Conservation (phyloP, 2,113 vertebrate species). For the Eonycteris spelaea region DNA sequence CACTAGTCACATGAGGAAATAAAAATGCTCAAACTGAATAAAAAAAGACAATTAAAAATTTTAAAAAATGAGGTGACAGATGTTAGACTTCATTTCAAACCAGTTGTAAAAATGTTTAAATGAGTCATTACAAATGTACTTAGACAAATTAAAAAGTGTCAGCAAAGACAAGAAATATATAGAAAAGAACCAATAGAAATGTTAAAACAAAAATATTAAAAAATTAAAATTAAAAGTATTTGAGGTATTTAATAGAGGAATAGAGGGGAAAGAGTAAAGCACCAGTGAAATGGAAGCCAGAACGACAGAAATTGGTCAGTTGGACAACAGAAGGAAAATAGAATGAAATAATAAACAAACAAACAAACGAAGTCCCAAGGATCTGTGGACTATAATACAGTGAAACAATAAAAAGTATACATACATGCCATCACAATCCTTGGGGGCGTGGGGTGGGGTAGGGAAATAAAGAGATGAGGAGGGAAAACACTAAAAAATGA, state of each 20-base stretch:
- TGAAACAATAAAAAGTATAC: not conserved
- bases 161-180: not conserved
- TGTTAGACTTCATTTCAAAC: not conserved
- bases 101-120: not conserved
- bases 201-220: not conserved
- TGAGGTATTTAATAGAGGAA: not conserved
- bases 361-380: not conserved
- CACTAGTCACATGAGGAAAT: not conserved
- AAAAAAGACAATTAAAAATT: not conserved
- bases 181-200: not conserved
- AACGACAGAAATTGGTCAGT: not conserved
- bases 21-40: not conserved
- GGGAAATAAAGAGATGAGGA: not conserved
- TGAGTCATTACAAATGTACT: not conserved
- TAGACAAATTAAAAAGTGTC: not conserved
- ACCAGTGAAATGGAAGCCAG: not conserved
- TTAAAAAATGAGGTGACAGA: not conserved
- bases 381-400: not conserved
- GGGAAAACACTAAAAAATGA: not conserved
- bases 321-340: not conserved
- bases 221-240: not conserved
- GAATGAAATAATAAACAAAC: not conserved
- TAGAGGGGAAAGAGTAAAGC: not conserved
- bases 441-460: no score
- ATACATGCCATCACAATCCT: not conserved